Percentiles rank a stretch among this genome's conserved stretches.
Evolutionary conservation across 2,797 vertebrate genomes (phyloP).

Genomic region (Danio albolineatus): DNA sequence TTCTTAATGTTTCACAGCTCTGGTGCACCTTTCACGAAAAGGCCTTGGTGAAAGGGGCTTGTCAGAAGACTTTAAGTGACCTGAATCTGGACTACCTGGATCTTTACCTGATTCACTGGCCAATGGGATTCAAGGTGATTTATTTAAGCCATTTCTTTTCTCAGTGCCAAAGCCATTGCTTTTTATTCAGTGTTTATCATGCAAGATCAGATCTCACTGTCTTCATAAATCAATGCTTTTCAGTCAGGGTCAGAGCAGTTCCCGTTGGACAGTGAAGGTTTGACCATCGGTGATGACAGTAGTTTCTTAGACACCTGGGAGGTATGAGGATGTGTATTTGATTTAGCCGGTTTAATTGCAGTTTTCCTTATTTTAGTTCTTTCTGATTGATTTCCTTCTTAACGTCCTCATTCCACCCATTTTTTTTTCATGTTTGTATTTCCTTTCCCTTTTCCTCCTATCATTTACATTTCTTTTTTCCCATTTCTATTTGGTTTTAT

Average conservation of each 20-base stretch:
- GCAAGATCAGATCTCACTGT: neutral
- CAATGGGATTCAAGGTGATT: constrained; percentile 81
- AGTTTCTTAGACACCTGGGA: constrained; percentile 66
- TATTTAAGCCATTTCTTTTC: neutral
- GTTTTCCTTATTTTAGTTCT: too few species aligned
- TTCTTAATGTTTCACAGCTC: constrained; percentile 70
- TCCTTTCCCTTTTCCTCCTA: too few species aligned
- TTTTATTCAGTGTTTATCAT: neutral
- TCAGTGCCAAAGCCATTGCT: too few species aligned
- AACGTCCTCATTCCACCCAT: too few species aligned
- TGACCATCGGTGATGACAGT: constrained; percentile 51
- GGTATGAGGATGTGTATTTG: constrained; percentile 42
- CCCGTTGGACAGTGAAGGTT: constrained; percentile 60
- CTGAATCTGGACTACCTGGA: constrained; percentile 85
- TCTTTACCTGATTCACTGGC: constrained; percentile 87
- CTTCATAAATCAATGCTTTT: constrained; percentile 1
- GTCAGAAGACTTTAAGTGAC: constrained; percentile 78
- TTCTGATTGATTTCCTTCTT: too few species aligned
- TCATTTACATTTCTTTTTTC: too few species aligned
- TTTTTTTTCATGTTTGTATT: too few species aligned
- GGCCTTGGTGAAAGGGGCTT: constrained; percentile 77
- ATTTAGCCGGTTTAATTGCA: neutral
- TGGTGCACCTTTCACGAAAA: constrained; percentile 85
- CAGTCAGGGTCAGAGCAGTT: constrained; percentile 60
- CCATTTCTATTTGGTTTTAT: too few species aligned